These are phyloP conservation scores for Melolontha melolontha DNA, from an alignment of 2,888 invertebrate species.

Conservation along the genomic window DNA sequence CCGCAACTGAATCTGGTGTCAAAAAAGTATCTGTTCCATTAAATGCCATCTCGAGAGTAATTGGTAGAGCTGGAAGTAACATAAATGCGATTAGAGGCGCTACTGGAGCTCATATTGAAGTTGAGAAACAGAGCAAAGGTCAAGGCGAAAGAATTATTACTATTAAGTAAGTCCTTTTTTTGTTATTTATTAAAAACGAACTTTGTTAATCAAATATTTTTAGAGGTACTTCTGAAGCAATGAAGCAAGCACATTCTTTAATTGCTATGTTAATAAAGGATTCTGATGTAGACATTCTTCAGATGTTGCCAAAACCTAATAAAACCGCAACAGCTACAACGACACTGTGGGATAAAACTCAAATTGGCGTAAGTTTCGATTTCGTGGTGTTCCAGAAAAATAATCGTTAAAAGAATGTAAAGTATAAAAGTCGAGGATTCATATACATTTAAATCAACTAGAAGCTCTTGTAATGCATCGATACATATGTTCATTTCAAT, in stretches of 20 bases:
- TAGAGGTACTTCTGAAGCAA: slow-evolving; percentile 91
- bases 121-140: slow-evolving; percentile 96
- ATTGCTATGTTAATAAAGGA: slow-evolving; percentile 95
- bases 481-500: too few species aligned
- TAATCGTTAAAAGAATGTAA: too few species aligned
- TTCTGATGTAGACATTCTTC: slow-evolving; percentile 91
- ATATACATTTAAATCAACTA: too few species aligned
- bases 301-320: slow-evolving; percentile 76
- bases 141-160: slow-evolving; percentile 95
- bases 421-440: too few species aligned
- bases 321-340: slow-evolving; percentile 70
- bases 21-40: slow-evolving; percentile 96
- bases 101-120: slow-evolving; percentile 98
- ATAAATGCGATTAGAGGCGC: slow-evolving; percentile 97
- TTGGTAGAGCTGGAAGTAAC: slow-evolving; percentile 96
- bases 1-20: slow-evolving; percentile 69
- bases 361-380: slow-evolving; percentile 64
- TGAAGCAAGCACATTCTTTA: slow-evolving; percentile 90
- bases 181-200: background rate
- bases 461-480: too few species aligned
- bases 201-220: slow-evolving; percentile 8
- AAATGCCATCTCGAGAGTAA: slow-evolving; percentile 95
- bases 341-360: slow-evolving; percentile 71
- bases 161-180: slow-evolving; percentile 77
- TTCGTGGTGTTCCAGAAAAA: slow-evolving; percentile 8